These are phyloP conservation scores for Porites lutea DNA, from an alignment of 64 coral and sea anemone genomes.

Conservation along the genomic window DNA sequence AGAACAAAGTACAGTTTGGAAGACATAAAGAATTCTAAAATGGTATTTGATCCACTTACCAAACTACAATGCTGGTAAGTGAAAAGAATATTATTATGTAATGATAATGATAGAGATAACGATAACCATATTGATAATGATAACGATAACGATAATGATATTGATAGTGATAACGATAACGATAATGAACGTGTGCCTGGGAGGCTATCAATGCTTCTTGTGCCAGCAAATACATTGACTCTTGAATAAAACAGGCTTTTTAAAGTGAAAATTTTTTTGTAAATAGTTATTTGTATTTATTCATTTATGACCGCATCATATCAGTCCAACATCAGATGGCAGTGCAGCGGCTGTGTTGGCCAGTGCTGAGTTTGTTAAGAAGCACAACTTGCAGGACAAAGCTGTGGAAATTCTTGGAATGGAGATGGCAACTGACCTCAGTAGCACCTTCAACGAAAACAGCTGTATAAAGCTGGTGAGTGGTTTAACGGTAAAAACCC, in stretches of 20 bases:
- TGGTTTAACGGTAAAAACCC: background rate
- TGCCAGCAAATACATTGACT: no score
- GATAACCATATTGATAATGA: no score
- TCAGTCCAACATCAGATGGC: slow-evolving; percentile 96
- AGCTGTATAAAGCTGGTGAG: slow-evolving; percentile 97
- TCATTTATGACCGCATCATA: background rate
- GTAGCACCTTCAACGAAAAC: slow-evolving; percentile 90
- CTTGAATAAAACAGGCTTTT: background rate
- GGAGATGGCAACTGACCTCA: slow-evolving; percentile 98
- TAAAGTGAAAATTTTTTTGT: background rate
- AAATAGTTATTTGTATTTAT: background rate
- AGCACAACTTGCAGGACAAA: slow-evolving; percentile 61
- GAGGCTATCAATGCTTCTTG: no score
- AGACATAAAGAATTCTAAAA: slow-evolving; percentile 86
- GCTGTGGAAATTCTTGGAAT: slow-evolving; percentile 94
- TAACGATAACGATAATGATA: no score
- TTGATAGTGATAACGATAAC: no score
- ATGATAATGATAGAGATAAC: no score
- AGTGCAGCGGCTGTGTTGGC: slow-evolving; percentile 91
- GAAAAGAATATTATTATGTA: no score
- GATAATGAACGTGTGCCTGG: no score
- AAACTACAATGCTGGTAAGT: slow-evolving; percentile 98
- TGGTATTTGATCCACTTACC: slow-evolving; percentile 93
- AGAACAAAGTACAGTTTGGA: slow-evolving; percentile 83
- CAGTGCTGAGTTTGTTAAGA: slow-evolving; percentile 92